Evolutionary conservation across 1,140 invertebrate species (phyloP).

Genomic region (Heliconius himera): DNA sequence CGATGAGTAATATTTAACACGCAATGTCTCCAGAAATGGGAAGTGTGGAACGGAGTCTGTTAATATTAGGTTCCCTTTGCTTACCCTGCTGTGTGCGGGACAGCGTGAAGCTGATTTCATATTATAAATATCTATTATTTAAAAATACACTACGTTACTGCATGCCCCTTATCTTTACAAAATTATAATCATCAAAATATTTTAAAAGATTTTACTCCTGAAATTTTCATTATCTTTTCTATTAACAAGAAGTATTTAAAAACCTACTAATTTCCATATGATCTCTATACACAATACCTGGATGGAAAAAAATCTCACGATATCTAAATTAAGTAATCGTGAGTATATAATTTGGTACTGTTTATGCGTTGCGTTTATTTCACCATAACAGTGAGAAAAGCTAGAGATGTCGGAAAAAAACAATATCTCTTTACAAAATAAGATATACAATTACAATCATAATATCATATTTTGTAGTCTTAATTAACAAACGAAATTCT

Average conservation of each 20-base stretch:
- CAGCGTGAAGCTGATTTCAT: no score
- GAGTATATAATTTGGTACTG: neutral
- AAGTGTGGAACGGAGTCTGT: no score
- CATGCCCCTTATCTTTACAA: neutral
- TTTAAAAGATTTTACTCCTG: neutral
- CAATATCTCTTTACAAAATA: no score
- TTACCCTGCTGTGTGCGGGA: no score
- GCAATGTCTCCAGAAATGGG: no score
- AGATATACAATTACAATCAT: no score
- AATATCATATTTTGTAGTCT: no score
- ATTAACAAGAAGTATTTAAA: neutral
- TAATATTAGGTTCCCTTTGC: no score
- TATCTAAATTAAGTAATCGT: conserved; percentile 26
- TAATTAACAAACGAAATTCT: no score
- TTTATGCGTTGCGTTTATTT: conserved; percentile 2
- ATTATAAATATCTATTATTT: neutral
- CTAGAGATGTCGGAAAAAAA: no score
- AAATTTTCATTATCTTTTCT: neutral
- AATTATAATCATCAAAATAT: neutral
- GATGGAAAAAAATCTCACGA: neutral
- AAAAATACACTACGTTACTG: neutral
- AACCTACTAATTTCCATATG: neutral
- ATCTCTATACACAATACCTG: neutral
- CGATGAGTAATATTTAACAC: no score
- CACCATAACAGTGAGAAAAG: conserved; percentile 9